Evolutionary conservation across 2,113 vertebrate genomes (phyloP).

Genomic region (Phyllostomus hastatus): DNA sequence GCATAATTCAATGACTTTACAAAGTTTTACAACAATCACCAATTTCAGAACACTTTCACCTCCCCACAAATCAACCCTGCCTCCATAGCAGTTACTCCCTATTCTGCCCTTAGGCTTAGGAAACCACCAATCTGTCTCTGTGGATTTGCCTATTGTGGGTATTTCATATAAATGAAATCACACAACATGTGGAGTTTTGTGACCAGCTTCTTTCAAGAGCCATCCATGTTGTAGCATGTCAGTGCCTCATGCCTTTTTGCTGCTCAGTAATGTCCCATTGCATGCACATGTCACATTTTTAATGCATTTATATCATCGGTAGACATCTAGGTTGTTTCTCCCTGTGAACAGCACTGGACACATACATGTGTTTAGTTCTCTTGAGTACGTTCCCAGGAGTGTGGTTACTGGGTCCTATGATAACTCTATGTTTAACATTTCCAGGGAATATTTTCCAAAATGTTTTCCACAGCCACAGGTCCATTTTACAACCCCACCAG

Average conservation of each 20-base stretch:
- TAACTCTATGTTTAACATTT: background rate
- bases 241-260: background rate
- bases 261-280: fast-evolving
- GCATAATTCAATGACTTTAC: background rate
- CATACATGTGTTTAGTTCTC: background rate
- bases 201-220: background rate
- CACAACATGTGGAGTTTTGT: background rate
- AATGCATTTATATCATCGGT: background rate
- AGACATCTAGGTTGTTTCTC: background rate
- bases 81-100: background rate
- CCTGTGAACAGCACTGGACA: background rate
- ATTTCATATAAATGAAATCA: background rate
- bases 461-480: background rate
- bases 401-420: background rate
- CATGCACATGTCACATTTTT: background rate
- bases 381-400: background rate
- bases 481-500: background rate
- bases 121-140: background rate
- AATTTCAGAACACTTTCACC: background rate
- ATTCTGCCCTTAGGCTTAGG: background rate
- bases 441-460: background rate
- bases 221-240: background rate
- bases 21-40: background rate
- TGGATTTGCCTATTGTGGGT: background rate
- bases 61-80: background rate